Percentiles rank a stretch among this genome's conserved stretches.
Evolutionary conservation across 2,113 vertebrate genomes (phyloP).

Genomic region (Phaetusa simplex): DNA sequence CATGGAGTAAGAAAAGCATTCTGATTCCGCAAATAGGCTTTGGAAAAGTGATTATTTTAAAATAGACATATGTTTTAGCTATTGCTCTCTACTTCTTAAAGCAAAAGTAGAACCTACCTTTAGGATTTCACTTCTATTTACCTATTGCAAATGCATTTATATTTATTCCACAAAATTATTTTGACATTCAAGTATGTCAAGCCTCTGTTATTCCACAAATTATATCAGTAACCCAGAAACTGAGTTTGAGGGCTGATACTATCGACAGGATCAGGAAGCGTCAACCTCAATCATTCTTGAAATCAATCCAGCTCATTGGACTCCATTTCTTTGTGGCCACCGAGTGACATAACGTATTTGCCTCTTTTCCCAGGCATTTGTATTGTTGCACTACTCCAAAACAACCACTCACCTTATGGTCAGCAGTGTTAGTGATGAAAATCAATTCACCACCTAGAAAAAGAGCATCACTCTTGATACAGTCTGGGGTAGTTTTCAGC

Average conservation of each 20-base stretch:
- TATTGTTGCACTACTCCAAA: background rate
- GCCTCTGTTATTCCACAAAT: background rate
- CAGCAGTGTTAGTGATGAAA: background rate
- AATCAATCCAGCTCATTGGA: background rate
- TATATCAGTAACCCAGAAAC: background rate
- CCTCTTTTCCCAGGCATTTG: background rate
- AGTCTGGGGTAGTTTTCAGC: background rate
- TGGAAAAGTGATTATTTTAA: background rate
- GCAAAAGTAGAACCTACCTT: background rate
- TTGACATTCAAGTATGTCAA: background rate
- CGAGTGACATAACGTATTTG: background rate
- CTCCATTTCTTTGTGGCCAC: background rate
- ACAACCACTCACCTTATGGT: background rate
- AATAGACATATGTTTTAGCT: background rate
- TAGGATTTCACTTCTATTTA: background rate
- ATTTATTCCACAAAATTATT: background rate
- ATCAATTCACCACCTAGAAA: background rate
- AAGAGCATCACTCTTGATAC: background rate
- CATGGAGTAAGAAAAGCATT: background rate
- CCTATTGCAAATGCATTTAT: background rate
- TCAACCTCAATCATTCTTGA: background rate
- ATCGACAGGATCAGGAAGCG: background rate
- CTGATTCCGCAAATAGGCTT: background rate
- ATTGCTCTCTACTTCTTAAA: background rate
- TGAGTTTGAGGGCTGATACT: background rate